Base-by-base conservation (phyloP, 2,797 vertebrate species). In the Chelonia mydas region DNA sequence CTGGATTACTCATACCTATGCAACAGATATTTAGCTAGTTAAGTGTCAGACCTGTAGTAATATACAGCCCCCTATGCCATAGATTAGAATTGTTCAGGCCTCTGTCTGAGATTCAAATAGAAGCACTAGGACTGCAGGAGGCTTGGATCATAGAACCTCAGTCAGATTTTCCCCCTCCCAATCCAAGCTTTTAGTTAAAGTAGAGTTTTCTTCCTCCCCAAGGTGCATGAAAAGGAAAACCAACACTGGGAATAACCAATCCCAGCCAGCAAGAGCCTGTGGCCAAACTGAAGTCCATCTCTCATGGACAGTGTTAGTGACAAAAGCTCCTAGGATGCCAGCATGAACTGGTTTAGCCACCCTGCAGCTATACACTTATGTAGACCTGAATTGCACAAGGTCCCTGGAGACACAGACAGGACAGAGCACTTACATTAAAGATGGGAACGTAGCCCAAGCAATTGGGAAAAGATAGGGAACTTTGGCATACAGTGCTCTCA, bases 261-360 rank as follows among this genome's bases (percentile, higher is more conserved):
- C 83, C 80, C 68, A 86, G 85, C 89, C 87, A 93, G 95, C 90
- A 89, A 83, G 90, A 86, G 78, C 87, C 84, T 90, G 50, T 23
- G 5, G 19, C 17, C 59, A 27, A 77, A 47, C 72, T 83, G 13
- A 87, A 90, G 96, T 61, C 54, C 28, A 83, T 65, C 41, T 84
- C 81, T 21, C 87, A 31, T 11, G 49, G 90, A 87, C 80, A 47
- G n/a, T 65, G 79, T 7, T 72, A 76, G 61, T 93, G 83, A 92
- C 79, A 51, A 96, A 94, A 92, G 96, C 81, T 54, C 45, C 49
- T 47, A 6, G 9, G 5, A 37, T 77, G 27, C 84, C 85, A 84
- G 89, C 45, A 11, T 28, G 37, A 97, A 96, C 93, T 89, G 91
- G 96, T 92, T 97, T 53, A 92, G 93, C 86, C 78, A 86, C 90